These are phyloP conservation scores for Drosophila tripunctata DNA, from an alignment of 2,888 invertebrate genomes.

Conservation along the genomic window DNA sequence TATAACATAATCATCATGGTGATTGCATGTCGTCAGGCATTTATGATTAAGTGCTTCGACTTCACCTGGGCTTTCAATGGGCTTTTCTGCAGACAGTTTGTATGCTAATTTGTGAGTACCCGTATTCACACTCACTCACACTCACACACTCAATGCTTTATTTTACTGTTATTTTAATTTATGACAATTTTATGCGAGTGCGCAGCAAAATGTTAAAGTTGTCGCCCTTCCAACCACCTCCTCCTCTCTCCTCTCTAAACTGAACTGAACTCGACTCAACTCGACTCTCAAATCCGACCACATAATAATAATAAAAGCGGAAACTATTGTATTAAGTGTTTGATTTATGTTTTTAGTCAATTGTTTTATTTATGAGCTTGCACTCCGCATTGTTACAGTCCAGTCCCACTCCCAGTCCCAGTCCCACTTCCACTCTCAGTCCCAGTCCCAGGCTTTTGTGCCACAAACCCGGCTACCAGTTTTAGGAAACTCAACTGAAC, in stretches of 20 bases:
- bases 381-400: conserved; percentile 47
- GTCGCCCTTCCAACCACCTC: not conserved
- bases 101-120: conserved; percentile 74
- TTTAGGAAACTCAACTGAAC: conserved; percentile 44
- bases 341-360: conserved; percentile 77
- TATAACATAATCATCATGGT: conserved; percentile 12
- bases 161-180: conserved; percentile 79
- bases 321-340: conserved; percentile 80
- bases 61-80: conserved; percentile 70
- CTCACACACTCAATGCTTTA: conserved; percentile 55
- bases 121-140: conserved; percentile 30
- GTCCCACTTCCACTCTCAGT: not conserved
- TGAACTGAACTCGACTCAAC: not conserved
- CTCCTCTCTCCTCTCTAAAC: not conserved
- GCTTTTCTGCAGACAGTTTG: conserved; percentile 72
- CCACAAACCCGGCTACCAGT: conserved; percentile 33
- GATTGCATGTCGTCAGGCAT: conserved; percentile 75
- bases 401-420: not conserved
- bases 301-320: conserved; percentile 79
- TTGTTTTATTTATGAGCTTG: conserved; percentile 78
- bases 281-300: conserved; percentile 55
- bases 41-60: conserved; percentile 79
- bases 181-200: conserved; percentile 79
- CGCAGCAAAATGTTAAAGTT: conserved; percentile 54
- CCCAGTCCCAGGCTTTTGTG: conserved; percentile 26